A percentile compares a stretch with the other conserved stretches of the same genome.
phyloP scores from a whole-genome alignment of 1,140 invertebrate genomes.

The Ostrea denselamellosa region DNA sequence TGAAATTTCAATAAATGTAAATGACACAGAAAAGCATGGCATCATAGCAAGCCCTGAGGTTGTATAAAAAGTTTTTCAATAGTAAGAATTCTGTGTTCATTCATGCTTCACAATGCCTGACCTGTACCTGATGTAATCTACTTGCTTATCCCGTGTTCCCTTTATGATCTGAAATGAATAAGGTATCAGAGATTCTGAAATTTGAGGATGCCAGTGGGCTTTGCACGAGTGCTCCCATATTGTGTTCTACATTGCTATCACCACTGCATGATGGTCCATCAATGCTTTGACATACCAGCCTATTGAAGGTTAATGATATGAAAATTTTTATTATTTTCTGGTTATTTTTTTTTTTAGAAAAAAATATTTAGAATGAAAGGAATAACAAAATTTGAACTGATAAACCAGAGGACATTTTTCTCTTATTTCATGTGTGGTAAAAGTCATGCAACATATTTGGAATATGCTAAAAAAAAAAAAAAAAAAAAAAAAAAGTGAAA shows the following conservation, averaged over 20 bases:
- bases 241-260: neutral
- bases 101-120: neutral
- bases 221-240: slow-evolving; percentile 2
- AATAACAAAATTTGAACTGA: neutral
- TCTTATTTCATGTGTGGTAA: neutral
- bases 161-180: slow-evolving; percentile 11
- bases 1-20: no score
- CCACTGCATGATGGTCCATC: slow-evolving; percentile 21
- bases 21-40: neutral
- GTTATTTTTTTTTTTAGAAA: neutral
- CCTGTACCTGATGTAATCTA: neutral
- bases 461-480: neutral
- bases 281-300: neutral
- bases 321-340: neutral
- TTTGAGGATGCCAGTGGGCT: neutral
- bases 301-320: slow-evolving; percentile 15
- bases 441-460: slow-evolving; percentile 12
- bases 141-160: neutral
- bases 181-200: slow-evolving; percentile 10
- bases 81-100: neutral
- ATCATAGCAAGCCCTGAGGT: neutral
- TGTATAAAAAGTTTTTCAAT: neutral
- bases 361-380: slow-evolving; percentile 7
- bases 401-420: slow-evolving; percentile 3
- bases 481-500: neutral